Percentiles rank a stretch among this genome's conserved stretches.
Conservation (phyloP, 2,797 vertebrate genomes). For the Sebastes kiyomatsui region DNA sequence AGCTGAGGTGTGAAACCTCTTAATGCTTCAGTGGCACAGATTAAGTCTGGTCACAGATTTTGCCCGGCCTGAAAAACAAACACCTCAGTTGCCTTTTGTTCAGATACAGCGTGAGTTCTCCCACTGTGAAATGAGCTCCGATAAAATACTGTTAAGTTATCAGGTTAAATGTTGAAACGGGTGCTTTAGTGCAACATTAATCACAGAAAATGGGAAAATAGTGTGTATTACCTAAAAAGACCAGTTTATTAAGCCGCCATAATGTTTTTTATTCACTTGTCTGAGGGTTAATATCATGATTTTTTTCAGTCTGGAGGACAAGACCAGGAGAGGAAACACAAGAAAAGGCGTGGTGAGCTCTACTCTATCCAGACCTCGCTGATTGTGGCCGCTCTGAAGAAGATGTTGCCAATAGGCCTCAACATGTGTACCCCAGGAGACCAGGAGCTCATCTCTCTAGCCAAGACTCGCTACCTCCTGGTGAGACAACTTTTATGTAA, state of each 20-base stretch:
- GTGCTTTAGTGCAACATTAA: conserved; percentile 12
- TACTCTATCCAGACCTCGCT: conserved; percentile 98
- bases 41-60: conserved; percentile 39
- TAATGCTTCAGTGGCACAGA: conserved; percentile 43
- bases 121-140: conserved; percentile 24
- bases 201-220: background rate
- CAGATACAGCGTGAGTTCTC: conserved; percentile 10
- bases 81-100: conserved; percentile 36
- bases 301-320: conserved; percentile 92
- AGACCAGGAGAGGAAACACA: conserved; percentile 97
- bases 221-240: background rate
- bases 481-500: conserved; percentile 77
- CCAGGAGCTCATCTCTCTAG: conserved; percentile 96
- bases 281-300: conserved; percentile 22
- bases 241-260: background rate
- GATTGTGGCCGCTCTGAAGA: conserved; percentile 97
- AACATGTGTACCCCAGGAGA: conserved; percentile 99
- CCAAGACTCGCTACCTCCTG: conserved; percentile 91
- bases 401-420: conserved; percentile 98
- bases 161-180: conserved; percentile 1
- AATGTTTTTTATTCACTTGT: background rate
- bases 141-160: conserved; percentile 15
- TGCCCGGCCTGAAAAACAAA: conserved; percentile 39
- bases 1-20: conserved; percentile 31
- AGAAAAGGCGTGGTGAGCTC: conserved; percentile 93